These are phyloP conservation scores for Fistularia commersonii DNA, from an alignment of 2,797 vertebrate species.

Conservation along the genomic window DNA sequence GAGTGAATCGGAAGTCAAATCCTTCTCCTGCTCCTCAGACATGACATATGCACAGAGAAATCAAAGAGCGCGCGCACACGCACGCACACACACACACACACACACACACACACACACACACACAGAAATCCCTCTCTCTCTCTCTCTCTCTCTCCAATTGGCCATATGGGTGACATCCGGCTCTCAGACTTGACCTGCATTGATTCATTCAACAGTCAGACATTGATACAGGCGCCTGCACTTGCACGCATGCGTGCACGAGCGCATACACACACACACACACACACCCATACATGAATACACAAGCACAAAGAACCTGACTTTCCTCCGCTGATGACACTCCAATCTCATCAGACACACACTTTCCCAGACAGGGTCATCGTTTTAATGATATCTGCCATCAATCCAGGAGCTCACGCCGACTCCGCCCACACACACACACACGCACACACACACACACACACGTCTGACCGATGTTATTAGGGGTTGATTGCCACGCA, in stretches of 20 bases:
- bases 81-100: constrained; percentile 25
- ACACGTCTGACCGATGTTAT: neutral
- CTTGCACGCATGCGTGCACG: no score
- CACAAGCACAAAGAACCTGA: no score
- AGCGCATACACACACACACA: constrained; percentile 20
- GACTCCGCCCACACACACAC: constrained; percentile 1
- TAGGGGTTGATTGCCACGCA: no score
- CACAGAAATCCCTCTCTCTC: no score
- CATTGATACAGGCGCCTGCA: constrained; percentile 26
- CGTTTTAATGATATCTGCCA: constrained; percentile 58
- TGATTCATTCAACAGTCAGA: constrained; percentile 62
- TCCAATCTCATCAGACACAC: constrained; percentile 40
- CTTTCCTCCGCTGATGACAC: constrained; percentile 2
- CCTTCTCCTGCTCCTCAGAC: constrained; percentile 49
- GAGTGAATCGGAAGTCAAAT: constrained; percentile 43
- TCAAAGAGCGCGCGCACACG: constrained; percentile 9
- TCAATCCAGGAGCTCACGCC: constrained; percentile 26
- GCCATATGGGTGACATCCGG: constrained; percentile 51
- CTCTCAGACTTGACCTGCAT: constrained; percentile 57
- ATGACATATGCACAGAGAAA: constrained; percentile 51
- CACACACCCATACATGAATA: constrained; percentile 1
- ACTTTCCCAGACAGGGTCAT: constrained; percentile 54
- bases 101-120: constrained; percentile 26
- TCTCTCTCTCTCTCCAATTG: constrained; percentile 25
- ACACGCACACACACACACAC: neutral